Evolutionary conservation across 2,113 vertebrate species (phyloP).

Genomic region (Typhlomys cinereus): DNA sequence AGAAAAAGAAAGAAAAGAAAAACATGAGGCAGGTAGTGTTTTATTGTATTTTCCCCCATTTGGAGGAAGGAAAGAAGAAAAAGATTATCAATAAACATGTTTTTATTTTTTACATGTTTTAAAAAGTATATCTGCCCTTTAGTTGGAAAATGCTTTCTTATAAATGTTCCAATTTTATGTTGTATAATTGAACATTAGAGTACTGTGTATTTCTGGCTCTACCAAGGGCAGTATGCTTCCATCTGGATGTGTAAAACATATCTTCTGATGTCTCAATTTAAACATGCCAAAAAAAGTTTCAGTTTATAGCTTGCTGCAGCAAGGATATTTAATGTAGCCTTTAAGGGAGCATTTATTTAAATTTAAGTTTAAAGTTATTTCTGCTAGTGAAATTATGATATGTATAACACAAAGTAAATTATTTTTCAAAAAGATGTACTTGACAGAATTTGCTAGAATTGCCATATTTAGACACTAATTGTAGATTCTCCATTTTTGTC

Average conservation of each 20-base stretch:
- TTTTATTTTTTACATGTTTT: not conserved
- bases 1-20: no score
- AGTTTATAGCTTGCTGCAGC: not conserved
- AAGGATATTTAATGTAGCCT: not conserved
- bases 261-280: conserved; percentile 44
- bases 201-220: conserved; percentile 24
- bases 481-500: not conserved
- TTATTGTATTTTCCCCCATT: not conserved
- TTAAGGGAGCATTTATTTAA: not conserved
- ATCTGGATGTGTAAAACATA: not conserved
- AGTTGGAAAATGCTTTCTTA: conserved; percentile 47
- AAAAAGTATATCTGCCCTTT: not conserved
- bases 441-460: not conserved
- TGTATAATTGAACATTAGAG: conserved; percentile 45
- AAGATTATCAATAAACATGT: not conserved
- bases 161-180: conserved; percentile 57
- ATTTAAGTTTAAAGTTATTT: no score
- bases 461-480: not conserved
- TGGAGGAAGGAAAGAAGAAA: not conserved
- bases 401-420: not conserved
- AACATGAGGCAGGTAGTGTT: no score
- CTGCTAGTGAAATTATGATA: not conserved
- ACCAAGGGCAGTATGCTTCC: not conserved
- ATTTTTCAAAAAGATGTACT: not conserved
- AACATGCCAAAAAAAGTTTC: not conserved